Evolutionary conservation across 2,888 invertebrate genomes (phyloP), one percentile per base, ranked within the genome.

Genomic region (Pollenia angustigena): DNA sequence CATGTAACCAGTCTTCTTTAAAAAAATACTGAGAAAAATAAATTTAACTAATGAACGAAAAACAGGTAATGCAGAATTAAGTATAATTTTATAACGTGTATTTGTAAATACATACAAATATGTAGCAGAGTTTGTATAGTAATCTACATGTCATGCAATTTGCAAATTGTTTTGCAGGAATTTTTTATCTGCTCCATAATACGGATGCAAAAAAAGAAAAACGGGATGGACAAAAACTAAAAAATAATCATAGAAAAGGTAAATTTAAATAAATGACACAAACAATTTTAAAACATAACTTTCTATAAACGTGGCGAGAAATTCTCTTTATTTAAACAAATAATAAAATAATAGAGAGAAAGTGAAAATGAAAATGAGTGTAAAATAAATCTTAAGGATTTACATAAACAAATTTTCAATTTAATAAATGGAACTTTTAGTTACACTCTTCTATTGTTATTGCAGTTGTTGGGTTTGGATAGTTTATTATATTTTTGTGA

Each of bases 261-360:
- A 81, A 85, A 85, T 78, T 60, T 81, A 76, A 78, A 76, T 10
- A 81, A 81, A 72, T 81, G 78, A 72, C 85, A 81, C 72, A 72
- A 68, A 75, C 32, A 16, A 46, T 78, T 68, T 60, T 80, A 54
- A 54, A 75, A 81, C 60, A 85, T 78, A 74, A 72, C 78, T 85
- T 60, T 69, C 69, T 62, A 32, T 74, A 79, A 80, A 68, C 40
- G 40, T 42, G 69, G 46, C 40, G 71, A 54, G 54, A n/a, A 62
- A 50, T 81, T 16, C 42, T 50, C 12, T 12, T 50, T 60, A 46
- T 14, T 58, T n/a, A 11, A 12, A 40, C 58, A 14, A 16, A 54
- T 9, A 46, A 18, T 32, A 58, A 1, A 66, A 40, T 46, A 12
- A 48, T 66, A n/a, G 48, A n/a, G 66, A 56, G 18, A 40, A 23